phyloP scores from a whole-genome alignment of 1,140 invertebrate genomes.

The Aricia agestis region DNA sequence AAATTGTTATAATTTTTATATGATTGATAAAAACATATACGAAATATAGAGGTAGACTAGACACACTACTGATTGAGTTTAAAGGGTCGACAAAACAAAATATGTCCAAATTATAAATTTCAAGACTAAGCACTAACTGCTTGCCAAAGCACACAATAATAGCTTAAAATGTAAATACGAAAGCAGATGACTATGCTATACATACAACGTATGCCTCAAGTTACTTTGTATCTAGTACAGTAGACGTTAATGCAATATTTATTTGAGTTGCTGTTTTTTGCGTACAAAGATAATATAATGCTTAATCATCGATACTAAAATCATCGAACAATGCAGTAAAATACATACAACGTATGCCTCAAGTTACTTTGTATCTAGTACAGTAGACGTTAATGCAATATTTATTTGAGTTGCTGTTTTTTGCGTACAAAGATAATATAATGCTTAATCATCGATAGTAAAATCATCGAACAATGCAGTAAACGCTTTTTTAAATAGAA shows the following conservation, averaged over 20 bases:
- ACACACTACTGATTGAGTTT: too few species aligned
- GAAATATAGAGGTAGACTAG: too few species aligned
- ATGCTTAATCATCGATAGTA: not conserved
- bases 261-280: not conserved
- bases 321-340: not conserved
- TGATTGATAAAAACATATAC: too few species aligned
- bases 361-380: not conserved
- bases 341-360: not conserved
- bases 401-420: not conserved
- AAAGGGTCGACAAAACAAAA: conserved; percentile 26
- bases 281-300: not conserved
- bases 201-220: not conserved
- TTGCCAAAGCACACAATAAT: conserved; percentile 57
- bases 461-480: not conserved
- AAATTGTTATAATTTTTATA: too few species aligned
- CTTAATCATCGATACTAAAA: not conserved
- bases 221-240: not conserved
- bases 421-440: not conserved
- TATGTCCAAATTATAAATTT: conserved; percentile 39
- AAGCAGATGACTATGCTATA: not conserved
- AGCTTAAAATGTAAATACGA: conserved; percentile 40
- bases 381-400: not conserved
- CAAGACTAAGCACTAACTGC: conserved; percentile 60
- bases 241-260: not conserved
- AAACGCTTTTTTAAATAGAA: not conserved